Evolutionary conservation across 2,113 vertebrate genomes (phyloP).

Genomic region (Mionectes macconnelli): DNA sequence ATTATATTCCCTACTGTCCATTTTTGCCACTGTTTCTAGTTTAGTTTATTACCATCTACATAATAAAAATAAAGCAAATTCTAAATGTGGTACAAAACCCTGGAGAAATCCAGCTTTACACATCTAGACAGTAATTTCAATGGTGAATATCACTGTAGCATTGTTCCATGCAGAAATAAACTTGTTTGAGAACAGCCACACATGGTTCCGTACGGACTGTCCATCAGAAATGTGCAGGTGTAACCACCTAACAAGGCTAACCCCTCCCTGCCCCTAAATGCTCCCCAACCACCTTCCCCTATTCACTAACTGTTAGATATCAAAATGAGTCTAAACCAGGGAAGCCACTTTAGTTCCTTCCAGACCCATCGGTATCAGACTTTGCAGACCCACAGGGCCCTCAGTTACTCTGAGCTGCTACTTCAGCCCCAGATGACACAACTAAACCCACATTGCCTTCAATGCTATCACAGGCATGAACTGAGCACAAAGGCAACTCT

Average conservation of each 20-base stretch:
- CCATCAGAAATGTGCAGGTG: neutral
- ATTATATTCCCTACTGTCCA: neutral
- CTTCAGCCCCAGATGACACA: neutral
- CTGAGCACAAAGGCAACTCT: neutral
- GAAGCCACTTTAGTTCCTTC: neutral
- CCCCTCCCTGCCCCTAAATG: neutral
- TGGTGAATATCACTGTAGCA: neutral
- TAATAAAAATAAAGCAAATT: neutral
- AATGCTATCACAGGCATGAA: rapidly evolving
- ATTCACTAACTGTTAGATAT: neutral
- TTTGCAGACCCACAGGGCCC: neutral
- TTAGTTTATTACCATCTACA: neutral
- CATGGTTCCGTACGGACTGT: neutral
- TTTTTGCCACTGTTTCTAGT: neutral
- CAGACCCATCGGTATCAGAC: neutral
- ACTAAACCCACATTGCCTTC: neutral
- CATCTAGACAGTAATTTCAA: neutral
- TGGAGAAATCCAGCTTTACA: neutral
- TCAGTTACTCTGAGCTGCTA: neutral
- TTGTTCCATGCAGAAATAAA: neutral
- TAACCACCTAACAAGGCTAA: neutral
- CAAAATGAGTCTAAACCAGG: neutral
- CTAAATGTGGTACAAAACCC: neutral
- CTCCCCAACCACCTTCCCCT: neutral
- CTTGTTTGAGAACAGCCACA: neutral